phyloP scores from a whole-genome alignment of 2,888 invertebrate genomes.

The Monoplex corrugatus region DNA sequence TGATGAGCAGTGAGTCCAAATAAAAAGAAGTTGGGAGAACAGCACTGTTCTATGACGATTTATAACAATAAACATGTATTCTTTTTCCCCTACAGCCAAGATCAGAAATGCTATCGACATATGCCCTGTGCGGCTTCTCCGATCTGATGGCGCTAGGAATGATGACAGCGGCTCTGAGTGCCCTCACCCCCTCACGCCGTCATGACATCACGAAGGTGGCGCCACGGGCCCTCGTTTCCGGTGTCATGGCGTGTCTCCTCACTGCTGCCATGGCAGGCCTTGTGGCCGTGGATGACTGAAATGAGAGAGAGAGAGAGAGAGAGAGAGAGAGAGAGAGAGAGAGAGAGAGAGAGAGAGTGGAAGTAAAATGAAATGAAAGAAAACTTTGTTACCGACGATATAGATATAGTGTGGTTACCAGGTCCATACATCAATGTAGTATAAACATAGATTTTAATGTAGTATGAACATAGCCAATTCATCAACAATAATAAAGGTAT shows the following conservation, averaged over 20 bases:
- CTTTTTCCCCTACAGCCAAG: conserved; percentile 70
- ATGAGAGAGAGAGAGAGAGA: background rate
- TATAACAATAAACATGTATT: no score
- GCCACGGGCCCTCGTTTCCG: conserved; percentile 67
- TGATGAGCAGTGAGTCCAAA: no score
- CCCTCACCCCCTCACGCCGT: conserved; percentile 65
- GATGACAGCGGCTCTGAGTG: conserved; percentile 69
- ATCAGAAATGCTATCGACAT: conserved; percentile 72
- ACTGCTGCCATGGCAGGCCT: conserved; percentile 73
- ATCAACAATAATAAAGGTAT: no score
- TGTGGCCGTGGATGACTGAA: conserved; percentile 1
- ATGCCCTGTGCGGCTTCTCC: conserved; percentile 75
- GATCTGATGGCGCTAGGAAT: conserved; percentile 72
- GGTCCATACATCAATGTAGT: background rate
- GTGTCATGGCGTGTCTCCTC: conserved; percentile 71
- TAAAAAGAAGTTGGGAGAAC: no score
- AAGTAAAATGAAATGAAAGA: no score
- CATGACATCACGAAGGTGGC: conserved; percentile 63
- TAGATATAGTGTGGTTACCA: background rate
- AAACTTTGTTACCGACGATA: background rate
- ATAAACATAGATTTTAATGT: background rate
- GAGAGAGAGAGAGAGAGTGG: background rate
- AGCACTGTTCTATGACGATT: no score
- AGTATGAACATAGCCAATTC: no score
- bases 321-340: no score